These are phyloP conservation scores for Phyto melanocephala DNA, from an alignment of 2,888 invertebrate genomes.

Conservation along the genomic window DNA sequence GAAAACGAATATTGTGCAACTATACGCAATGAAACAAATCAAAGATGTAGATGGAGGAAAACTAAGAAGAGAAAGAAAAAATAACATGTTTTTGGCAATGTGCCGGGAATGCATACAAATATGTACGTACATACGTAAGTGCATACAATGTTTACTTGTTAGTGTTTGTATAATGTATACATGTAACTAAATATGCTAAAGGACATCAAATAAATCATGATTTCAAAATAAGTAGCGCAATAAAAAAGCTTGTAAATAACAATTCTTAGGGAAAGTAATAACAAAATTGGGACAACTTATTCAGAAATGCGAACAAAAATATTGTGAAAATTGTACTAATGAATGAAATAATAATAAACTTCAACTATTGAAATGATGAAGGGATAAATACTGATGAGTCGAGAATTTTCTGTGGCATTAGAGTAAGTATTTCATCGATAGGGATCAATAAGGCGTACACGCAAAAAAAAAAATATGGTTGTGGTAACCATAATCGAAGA, in stretches of 20 bases:
- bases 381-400: too few relatives aligned
- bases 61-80: neutral
- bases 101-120: neutral
- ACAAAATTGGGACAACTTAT: neutral
- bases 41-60: too few relatives aligned
- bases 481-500: too few relatives aligned
- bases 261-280: neutral
- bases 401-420: too few relatives aligned
- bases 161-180: neutral
- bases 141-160: too few relatives aligned
- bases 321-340: too few relatives aligned
- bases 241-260: neutral
- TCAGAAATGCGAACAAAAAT: too few relatives aligned
- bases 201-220: neutral
- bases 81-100: slow-evolving; percentile 29
- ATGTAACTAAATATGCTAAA: neutral
- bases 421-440: too few relatives aligned
- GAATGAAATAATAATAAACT: too few relatives aligned
- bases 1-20: neutral
- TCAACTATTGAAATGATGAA: too few relatives aligned
- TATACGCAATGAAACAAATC: neutral
- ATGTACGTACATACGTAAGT: neutral
- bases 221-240: neutral
- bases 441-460: too few relatives aligned
- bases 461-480: too few relatives aligned